Evolutionary conservation across 2,888 invertebrate genomes (phyloP), one percentile per base, ranked within the genome.

Genomic region (Acrocera orbiculus): DNA sequence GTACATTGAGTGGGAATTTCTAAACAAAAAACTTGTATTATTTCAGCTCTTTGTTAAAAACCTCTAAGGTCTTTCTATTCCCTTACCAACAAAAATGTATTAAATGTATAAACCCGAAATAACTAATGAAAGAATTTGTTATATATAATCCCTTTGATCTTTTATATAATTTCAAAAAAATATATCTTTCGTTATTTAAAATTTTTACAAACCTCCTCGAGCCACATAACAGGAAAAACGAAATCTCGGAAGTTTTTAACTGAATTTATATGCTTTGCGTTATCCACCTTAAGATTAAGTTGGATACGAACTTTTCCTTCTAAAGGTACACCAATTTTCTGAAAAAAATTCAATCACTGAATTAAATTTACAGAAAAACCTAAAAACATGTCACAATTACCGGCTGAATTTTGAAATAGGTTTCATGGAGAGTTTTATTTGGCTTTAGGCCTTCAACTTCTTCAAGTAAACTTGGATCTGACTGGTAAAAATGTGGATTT

Each of bases 401-500:
- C 48, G 82, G 79, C 58, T 86, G 85, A 50, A 87, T 81, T 67
- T 81, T 77, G 49, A 86, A 76, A 53, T 74, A 83, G 0, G 80
- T 75, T 47, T 71, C 70, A 48, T 87, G 87, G 35, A 69, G 65
- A 32, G 74, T 65, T 45, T 67, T 62, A 8, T 67, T 60, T 0
- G 87, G 85, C 3, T 65, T 63, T 7, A 87, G 61, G 3, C 86
- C 86, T 32, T 76, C 73, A 10, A 85, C 73, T 0, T 69, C 67
- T 1, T 70, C 60, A 11, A 76, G 51, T 1, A 85, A 63, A 10
- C 60, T 62, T 0, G 74, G 73, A 50, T 83, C 80, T 0, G 83
- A 78, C 41, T 82, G 75, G 54, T 76, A 80, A 60, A 89, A 92
- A 53, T 90, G 90, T 0, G 89, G 89, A 54, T 78, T 83, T 0